Conservation (phyloP, 2,797 vertebrate genomes). For the Eulemur mongoz region DNA sequence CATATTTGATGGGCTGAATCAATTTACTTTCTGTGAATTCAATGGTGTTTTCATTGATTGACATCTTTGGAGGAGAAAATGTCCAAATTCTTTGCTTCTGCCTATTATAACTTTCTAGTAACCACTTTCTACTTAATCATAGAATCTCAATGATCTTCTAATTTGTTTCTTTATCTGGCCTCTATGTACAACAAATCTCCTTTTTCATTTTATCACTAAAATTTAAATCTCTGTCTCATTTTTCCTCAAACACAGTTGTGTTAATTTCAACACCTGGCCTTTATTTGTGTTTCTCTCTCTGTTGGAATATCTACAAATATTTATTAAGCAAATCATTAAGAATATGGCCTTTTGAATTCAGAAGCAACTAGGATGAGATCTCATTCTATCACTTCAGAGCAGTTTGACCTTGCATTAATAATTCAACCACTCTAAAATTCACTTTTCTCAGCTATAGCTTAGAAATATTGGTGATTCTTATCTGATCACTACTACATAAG, state of each 20-base stretch:
- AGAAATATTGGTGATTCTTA: conserved; percentile 22
- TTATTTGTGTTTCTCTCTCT: conserved; percentile 63
- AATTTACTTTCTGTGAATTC: not conserved
- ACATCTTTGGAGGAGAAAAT: not conserved
- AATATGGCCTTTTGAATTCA: conserved; percentile 53
- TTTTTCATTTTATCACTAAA: conserved; percentile 38
- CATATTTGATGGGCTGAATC: not conserved
- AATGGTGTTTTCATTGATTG: not conserved
- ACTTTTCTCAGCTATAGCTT: not conserved
- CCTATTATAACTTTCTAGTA: not conserved
- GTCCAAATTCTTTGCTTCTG: not conserved
- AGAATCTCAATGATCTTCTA: not conserved
- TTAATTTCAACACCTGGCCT: conserved; percentile 64
- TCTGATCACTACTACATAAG: not conserved
- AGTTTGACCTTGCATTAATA: conserved; percentile 27
- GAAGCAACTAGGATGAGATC: not conserved
- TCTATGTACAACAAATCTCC: not conserved
- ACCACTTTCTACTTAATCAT: not conserved
- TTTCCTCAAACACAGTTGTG: conserved; percentile 62
- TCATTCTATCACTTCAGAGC: not conserved
- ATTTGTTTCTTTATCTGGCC: not conserved
- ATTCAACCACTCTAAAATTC: conserved; percentile 18
- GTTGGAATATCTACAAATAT: conserved; percentile 71
- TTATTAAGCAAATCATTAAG: conserved; percentile 60
- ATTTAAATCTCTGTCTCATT: conserved; percentile 57